Evolutionary conservation across 1,140 invertebrate species (phyloP).

Genomic region (Cyclina sinensis): DNA sequence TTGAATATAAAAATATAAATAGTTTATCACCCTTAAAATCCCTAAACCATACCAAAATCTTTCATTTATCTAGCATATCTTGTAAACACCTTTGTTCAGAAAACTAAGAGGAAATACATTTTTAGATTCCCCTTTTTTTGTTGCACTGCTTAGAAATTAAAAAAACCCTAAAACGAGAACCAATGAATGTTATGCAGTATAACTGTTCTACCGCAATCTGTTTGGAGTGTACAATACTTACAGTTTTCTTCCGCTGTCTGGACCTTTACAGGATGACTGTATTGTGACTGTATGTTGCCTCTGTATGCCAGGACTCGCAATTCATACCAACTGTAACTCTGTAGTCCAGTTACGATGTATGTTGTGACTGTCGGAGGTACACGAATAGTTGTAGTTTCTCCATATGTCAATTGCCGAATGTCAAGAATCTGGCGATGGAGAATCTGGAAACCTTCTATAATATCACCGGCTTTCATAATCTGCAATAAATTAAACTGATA

Average conservation of each 20-base stretch:
- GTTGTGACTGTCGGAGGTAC: constrained; percentile 84
- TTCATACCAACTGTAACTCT: constrained; percentile 95
- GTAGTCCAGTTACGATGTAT: constrained; percentile 91
- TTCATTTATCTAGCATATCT: too few relatives aligned
- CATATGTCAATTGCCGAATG: constrained; percentile 70
- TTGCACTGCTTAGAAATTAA: too few relatives aligned
- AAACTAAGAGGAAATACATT: too few relatives aligned
- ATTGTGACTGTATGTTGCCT: constrained; percentile 93
- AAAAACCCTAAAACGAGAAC: too few relatives aligned
- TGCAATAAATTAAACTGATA: too few relatives aligned
- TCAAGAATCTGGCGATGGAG: constrained; percentile 89
- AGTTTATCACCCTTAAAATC: too few relatives aligned
- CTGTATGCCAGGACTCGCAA: constrained; percentile 88
- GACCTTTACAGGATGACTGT: constrained; percentile 88
- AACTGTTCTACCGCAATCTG: too few relatives aligned
- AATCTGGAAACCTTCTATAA: constrained; percentile 96
- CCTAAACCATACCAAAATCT: too few relatives aligned
- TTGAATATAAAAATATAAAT: too few relatives aligned
- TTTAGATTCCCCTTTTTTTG: too few relatives aligned
- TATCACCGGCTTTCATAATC: constrained; percentile 83
- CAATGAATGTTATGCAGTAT: too few relatives aligned
- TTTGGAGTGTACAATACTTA: constrained; percentile 38
- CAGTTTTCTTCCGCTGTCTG: constrained; percentile 87
- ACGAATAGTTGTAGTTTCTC: constrained; percentile 69
- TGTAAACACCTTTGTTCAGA: too few relatives aligned